Percentiles rank a stretch among this genome's conserved stretches.
Evolutionary conservation across 23 tunicate genomes (phyloP).

Genomic region (Styela plicata): DNA sequence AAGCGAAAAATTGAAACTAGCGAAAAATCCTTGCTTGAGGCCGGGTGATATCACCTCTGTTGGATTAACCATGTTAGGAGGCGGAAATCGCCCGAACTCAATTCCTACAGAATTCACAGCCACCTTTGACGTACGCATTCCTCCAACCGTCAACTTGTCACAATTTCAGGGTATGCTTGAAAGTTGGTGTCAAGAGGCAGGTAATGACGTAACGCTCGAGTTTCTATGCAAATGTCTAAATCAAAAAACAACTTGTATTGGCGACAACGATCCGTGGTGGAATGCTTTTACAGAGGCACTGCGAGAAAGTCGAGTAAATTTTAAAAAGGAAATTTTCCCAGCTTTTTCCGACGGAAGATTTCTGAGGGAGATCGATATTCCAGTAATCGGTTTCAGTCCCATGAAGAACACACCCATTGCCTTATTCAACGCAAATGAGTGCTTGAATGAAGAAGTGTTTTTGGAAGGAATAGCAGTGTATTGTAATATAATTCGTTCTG

Average conservation of each 20-base stretch:
- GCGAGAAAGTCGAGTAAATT: neutral
- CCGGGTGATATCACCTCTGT: constrained; percentile 19
- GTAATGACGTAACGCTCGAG: neutral
- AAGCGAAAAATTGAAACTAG: neutral
- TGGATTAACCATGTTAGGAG: constrained; percentile 17
- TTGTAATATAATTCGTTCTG: neutral
- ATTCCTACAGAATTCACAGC: constrained; percentile 10
- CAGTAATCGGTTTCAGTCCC: constrained; percentile 22
- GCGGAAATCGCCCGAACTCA: constrained; percentile 15
- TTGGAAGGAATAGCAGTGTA: neutral
- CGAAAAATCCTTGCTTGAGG: neutral
- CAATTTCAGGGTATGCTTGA: neutral
- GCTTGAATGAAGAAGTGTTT: constrained; percentile 3
- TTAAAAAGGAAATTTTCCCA: neutral
- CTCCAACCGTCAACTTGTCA: constrained; percentile 3
- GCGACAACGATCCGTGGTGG: neutral
- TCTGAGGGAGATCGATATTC: constrained; percentile 11
- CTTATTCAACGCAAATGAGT: constrained; percentile 6
- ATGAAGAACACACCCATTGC: constrained; percentile 26
- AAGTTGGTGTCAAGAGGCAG: neutral
- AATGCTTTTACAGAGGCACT: neutral
- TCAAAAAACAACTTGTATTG: neutral
- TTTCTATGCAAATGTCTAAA: neutral
- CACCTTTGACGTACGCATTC: constrained; percentile 22
- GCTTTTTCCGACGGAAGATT: constrained; percentile 22